Percentiles rank a stretch among this genome's conserved stretches.
These are phyloP conservation scores for Eriosoma lanigerum DNA, from an alignment of 1,140 invertebrate species.

Conservation along the genomic window DNA sequence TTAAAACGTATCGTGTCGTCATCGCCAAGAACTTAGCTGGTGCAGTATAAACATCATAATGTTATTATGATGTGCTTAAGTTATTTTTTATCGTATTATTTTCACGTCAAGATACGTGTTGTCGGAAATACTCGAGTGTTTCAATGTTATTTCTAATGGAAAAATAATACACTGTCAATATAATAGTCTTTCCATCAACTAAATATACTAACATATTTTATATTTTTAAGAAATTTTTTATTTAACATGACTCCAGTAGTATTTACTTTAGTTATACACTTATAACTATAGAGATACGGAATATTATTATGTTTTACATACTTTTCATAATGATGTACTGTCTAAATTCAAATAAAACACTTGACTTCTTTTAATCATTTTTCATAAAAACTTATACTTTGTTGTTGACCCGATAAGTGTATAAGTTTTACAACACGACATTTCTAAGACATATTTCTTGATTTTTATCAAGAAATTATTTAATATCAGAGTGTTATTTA, in stretches of 20 bases:
- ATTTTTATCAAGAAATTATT: too few relatives aligned
- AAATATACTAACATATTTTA: neutral
- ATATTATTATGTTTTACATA: too few relatives aligned
- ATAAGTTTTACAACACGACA: too few relatives aligned
- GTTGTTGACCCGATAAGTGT: too few relatives aligned
- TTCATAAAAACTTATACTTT: too few relatives aligned
- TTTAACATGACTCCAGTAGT: neutral
- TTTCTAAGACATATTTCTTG: too few relatives aligned
- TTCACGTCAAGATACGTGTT: conserved; percentile 6
- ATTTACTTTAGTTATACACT: too few relatives aligned
- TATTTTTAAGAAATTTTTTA: conserved; percentile 9
- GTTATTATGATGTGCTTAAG: neutral
- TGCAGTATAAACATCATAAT: conserved; percentile 2
- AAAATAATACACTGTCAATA: conserved; percentile 21
- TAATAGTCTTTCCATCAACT: neutral
- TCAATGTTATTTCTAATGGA: neutral
- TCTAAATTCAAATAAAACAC: too few relatives aligned
- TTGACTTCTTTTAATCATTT: too few relatives aligned
- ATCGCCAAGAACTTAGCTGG: conserved; percentile 6
- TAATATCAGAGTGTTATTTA: too few relatives aligned
- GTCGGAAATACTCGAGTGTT: conserved; percentile 19
- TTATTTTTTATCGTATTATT: conserved; percentile 26
- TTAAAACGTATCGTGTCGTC: neutral
- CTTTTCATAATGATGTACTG: too few relatives aligned
- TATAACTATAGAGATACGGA: too few relatives aligned